Conservation (phyloP, 1,140 invertebrate genomes). For the Drosophila grimshawi region DNA sequence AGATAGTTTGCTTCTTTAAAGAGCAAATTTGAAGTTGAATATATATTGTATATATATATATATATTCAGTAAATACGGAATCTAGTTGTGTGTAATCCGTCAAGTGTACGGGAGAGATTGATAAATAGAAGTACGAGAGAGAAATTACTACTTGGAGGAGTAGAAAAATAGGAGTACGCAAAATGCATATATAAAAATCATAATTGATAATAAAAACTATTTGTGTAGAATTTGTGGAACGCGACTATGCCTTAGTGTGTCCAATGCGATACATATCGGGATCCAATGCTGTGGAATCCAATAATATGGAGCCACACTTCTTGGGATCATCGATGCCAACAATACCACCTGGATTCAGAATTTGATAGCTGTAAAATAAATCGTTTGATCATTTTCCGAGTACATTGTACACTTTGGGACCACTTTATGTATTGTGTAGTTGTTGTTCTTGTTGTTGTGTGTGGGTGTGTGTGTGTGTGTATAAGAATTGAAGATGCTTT, state of each 20-base stretch:
- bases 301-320: constrained; percentile 90
- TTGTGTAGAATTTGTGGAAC: constrained; percentile 73
- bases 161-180: constrained; percentile 31
- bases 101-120: constrained; percentile 53
- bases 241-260: constrained; percentile 95
- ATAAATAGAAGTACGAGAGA: constrained; percentile 33
- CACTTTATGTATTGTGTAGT: constrained; percentile 14
- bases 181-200: constrained; percentile 45
- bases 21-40: background rate
- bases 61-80: constrained; percentile 45
- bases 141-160: constrained; percentile 53
- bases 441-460: constrained; percentile 13
- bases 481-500: constrained; percentile 33
- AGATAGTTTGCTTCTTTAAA: constrained; percentile 34
- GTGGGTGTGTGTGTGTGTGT: constrained; percentile 33
- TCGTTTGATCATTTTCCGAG: constrained; percentile 11
- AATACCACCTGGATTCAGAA: constrained; percentile 97
- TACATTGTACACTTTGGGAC: constrained; percentile 25
- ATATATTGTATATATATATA: constrained; percentile 12
- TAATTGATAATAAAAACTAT: constrained; percentile 18
- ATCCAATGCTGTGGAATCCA: constrained; percentile 93
- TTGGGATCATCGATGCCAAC: constrained; percentile 93
- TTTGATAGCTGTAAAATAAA: constrained; percentile 93
- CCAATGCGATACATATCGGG: constrained; percentile 97
- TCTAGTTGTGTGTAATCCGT: constrained; percentile 45